These are phyloP conservation scores for Channa argus DNA, from an alignment of 2,113 vertebrate genomes.

Conservation along the genomic window DNA sequence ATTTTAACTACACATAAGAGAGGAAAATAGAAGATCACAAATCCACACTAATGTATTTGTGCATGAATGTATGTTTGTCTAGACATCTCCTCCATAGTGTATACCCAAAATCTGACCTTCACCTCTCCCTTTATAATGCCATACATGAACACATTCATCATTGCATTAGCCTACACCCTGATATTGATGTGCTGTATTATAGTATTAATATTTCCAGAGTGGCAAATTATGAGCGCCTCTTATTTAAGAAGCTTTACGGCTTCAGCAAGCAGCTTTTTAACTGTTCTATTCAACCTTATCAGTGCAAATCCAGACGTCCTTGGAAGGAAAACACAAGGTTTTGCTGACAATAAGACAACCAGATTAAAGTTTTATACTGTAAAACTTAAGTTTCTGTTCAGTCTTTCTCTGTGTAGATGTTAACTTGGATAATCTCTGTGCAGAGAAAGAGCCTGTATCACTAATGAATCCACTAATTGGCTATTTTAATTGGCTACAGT, in stretches of 20 bases:
- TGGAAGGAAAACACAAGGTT: conserved; percentile 51
- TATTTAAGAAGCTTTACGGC: conserved; percentile 66
- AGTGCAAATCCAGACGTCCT: conserved; percentile 64
- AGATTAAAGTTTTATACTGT: conserved; percentile 21
- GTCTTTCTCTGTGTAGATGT: conserved; percentile 47
- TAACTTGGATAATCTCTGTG: conserved; percentile 41
- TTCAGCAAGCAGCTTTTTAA: conserved; percentile 49
- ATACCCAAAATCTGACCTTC: conserved; percentile 43
- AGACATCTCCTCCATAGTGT: conserved; percentile 20
- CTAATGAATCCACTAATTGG: conserved; percentile 63
- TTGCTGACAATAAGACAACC: conserved; percentile 38
- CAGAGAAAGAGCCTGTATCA: conserved; percentile 23
- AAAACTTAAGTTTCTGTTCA: conserved; percentile 32
- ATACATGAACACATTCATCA: conserved; percentile 33
- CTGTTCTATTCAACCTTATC: conserved; percentile 52
- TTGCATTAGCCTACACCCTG: conserved; percentile 27
- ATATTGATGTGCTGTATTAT: conserved; percentile 43
- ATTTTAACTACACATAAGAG: conserved; percentile 38
- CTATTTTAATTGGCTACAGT: conserved; percentile 63
- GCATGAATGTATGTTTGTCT: conserved; percentile 4
- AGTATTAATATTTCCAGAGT: conserved; percentile 51
- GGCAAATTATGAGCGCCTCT: conserved; percentile 58
- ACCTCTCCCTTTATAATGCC: conserved; percentile 27
- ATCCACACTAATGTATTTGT: conserved; percentile 16
- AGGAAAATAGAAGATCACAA: conserved; percentile 1